Percentiles rank a stretch among this genome's conserved stretches.
Evolutionary conservation across 2,113 vertebrate species (phyloP).

Genomic region (Phylloscopus whistleri): DNA sequence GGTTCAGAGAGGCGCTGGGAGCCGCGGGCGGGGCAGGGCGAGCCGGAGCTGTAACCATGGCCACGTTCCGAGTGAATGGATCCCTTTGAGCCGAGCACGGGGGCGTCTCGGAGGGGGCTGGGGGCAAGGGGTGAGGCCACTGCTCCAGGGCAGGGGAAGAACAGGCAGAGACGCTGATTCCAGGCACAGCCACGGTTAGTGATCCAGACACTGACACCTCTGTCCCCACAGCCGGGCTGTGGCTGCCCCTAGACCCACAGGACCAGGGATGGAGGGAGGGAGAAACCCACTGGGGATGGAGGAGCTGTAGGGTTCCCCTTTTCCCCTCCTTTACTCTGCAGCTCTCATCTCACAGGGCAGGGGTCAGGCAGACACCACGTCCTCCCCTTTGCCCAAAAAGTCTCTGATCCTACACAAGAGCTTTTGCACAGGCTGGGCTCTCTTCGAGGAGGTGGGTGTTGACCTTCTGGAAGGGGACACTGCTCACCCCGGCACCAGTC

Average conservation of each 20-base stretch:
- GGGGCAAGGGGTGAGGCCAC: neutral
- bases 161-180: neutral
- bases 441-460: neutral
- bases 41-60: accelerated
- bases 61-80: accelerated
- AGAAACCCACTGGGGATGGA: neutral
- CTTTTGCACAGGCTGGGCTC: neutral
- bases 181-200: neutral
- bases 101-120: accelerated
- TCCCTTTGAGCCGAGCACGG: accelerated
- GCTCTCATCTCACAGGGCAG: neutral
- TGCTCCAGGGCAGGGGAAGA: neutral
- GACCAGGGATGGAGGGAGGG: neutral
- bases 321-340: neutral
- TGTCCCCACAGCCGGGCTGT: neutral
- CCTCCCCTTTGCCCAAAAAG: neutral
- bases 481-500: neutral
- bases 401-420: neutral
- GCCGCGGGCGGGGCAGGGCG: accelerated
- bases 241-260: accelerated
- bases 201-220: neutral
- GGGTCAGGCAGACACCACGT: accelerated
- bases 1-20: neutral
- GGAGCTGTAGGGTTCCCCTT: neutral
- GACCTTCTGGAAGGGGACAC: neutral